Conservation (phyloP, 1,140 invertebrate genomes). For the Diplogasteroides magnus region DNA sequence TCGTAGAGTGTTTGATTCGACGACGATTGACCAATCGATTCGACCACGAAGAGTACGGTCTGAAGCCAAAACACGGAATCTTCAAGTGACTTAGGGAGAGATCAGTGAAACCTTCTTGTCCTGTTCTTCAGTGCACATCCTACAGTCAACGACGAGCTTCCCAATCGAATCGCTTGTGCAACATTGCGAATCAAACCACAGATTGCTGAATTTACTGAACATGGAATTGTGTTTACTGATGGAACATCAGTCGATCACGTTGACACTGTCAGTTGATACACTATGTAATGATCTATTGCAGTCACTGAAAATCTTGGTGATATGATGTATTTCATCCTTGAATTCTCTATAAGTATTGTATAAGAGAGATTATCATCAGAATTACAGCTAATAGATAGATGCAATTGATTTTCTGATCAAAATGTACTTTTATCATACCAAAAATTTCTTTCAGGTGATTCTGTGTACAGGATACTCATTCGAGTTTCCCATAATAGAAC, state of each 20-base stretch:
- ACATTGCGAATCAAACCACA: slow-evolving; percentile 57
- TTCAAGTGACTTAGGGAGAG: slow-evolving; percentile 37
- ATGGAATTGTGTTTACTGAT: slow-evolving; percentile 57
- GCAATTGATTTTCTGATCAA: no score
- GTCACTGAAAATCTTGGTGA: background rate
- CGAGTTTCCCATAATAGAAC: slow-evolving; percentile 43
- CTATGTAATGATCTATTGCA: background rate
- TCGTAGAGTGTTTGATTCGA: slow-evolving; percentile 38
- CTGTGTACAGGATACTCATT: slow-evolving; percentile 56
- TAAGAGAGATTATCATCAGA: no score
- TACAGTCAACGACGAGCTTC: slow-evolving; percentile 63
- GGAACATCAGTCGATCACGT: slow-evolving; percentile 43
- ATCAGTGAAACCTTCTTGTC: slow-evolving; percentile 1
- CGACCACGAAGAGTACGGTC: slow-evolving; percentile 58
- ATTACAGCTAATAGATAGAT: no score
- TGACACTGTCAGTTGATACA: slow-evolving; percentile 49
- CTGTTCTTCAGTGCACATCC: slow-evolving; percentile 56
- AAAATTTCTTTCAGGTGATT: slow-evolving; percentile 28
- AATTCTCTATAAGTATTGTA: no score
- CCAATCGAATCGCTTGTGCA: slow-evolving; percentile 60
- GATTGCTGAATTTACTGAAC: slow-evolving; percentile 55
- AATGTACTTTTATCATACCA: background rate
- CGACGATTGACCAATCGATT: slow-evolving; percentile 54
- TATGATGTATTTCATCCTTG: no score
- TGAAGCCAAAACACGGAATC: slow-evolving; percentile 58